Evolutionary conservation across 2,888 invertebrate genomes (phyloP).

Genomic region (Pammene aurita): DNA sequence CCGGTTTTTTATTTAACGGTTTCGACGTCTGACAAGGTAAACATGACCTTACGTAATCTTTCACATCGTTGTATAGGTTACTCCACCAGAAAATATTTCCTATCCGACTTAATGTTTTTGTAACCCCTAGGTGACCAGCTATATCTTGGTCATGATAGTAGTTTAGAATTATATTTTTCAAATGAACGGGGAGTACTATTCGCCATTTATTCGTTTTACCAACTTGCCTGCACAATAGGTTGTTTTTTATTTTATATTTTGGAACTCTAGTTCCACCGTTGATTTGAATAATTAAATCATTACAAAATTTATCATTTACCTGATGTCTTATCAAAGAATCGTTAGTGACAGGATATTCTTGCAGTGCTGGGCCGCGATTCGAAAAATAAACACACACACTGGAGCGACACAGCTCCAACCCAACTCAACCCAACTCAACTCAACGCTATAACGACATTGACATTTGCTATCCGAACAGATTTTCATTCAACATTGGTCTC

Average conservation of each 20-base stretch:
- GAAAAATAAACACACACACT: too few species aligned
- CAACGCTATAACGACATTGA: too few species aligned
- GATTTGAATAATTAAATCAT: not conserved
- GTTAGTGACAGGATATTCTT: conserved; percentile 6
- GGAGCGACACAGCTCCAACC: too few species aligned
- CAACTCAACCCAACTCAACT: too few species aligned
- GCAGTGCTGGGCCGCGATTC: too few species aligned
- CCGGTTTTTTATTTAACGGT: conserved; percentile 10
- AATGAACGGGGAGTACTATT: too few species aligned
- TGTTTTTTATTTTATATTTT: conserved; percentile 23
- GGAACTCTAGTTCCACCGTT: not conserved
- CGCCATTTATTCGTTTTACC: not conserved
- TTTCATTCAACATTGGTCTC: too few species aligned
- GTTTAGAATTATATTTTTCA: not conserved
- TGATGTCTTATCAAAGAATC: conserved; percentile 3
- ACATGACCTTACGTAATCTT: conserved; percentile 3
- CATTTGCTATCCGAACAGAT: too few species aligned
- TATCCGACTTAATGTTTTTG: conserved; percentile 6
- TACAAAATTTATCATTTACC: conserved; percentile 12
- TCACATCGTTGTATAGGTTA: not conserved
- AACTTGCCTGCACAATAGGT: conserved; percentile 10
- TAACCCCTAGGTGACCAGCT: conserved; percentile 15
- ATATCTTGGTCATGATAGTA: conserved; percentile 24
- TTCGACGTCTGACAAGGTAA: conserved; percentile 10
- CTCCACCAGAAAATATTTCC: conserved; percentile 11